These are phyloP conservation scores for Hydra vulgaris DNA, from an alignment of 30 jellyfish, hydroid and myxozoan species.

Conservation along the genomic window DNA sequence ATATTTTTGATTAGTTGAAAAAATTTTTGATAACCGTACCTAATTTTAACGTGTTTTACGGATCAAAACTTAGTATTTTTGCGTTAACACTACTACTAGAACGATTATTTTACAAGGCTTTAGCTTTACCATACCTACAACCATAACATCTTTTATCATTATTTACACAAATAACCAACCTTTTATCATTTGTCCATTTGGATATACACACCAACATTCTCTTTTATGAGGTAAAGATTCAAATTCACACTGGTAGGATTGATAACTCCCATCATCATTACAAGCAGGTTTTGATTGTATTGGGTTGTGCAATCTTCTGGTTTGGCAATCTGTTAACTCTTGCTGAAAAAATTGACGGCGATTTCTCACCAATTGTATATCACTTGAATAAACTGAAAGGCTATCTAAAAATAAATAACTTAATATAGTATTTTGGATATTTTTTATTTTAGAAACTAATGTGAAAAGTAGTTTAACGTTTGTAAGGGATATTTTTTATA, in stretches of 20 bases:
- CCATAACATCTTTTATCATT: too few species aligned
- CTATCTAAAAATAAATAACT: background rate
- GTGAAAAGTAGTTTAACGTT: too few species aligned
- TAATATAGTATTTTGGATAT: too few species aligned
- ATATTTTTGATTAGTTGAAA: too few species aligned
- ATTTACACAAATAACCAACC: slow-evolving; percentile 48
- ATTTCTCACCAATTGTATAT: background rate
- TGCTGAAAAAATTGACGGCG: background rate
- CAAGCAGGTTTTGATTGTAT: slow-evolving; percentile 81
- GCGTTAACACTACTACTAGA: too few species aligned
- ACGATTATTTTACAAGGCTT: too few species aligned
- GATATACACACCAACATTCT: slow-evolving; percentile 92
- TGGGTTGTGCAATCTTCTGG: slow-evolving; percentile 15
- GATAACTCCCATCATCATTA: slow-evolving; percentile 83
- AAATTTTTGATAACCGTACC: too few species aligned
- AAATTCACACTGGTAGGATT: slow-evolving; percentile 67
- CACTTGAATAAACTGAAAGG: background rate
- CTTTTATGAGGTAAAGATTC: slow-evolving; percentile 51
- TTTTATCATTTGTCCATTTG: slow-evolving; percentile 86
- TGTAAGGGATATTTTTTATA: too few species aligned
- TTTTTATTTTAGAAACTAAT: too few species aligned
- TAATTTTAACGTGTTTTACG: too few species aligned
- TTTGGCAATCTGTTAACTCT: slow-evolving; percentile 18
- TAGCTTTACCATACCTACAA: too few species aligned
- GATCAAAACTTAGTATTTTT: too few species aligned